Conservation (phyloP, 2,888 invertebrate genomes). For the Alcis repandata region DNA sequence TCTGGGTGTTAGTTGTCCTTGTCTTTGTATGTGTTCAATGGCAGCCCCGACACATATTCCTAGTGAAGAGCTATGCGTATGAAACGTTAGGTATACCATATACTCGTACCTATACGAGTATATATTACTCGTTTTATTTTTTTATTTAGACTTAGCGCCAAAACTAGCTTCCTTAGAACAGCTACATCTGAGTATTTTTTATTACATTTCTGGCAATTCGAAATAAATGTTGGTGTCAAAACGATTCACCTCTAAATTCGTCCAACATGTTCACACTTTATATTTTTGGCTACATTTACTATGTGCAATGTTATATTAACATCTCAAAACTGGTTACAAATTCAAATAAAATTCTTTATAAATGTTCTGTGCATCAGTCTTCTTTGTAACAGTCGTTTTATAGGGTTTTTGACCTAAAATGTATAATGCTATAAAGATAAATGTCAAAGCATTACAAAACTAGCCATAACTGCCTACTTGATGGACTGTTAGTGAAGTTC, state of each 20-base stretch:
- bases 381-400: constrained; percentile 39
- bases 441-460: constrained; percentile 34
- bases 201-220: constrained; percentile 4
- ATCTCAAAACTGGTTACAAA: constrained; percentile 28
- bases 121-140: too few relatives aligned
- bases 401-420: constrained; percentile 41
- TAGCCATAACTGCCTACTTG: constrained; percentile 4
- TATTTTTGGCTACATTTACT: constrained; percentile 20
- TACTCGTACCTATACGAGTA: too few relatives aligned
- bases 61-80: too few relatives aligned
- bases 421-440: background rate
- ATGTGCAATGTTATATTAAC: constrained; percentile 31
- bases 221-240: constrained; percentile 6
- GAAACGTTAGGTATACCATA: too few relatives aligned
- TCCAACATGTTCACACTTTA: background rate
- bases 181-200: background rate
- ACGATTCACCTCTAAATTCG: constrained; percentile 4
- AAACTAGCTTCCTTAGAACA: background rate
- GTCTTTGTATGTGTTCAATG: too few relatives aligned
- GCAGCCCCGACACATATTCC: too few relatives aligned
- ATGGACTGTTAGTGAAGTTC: background rate
- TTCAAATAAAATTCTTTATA: constrained; percentile 34
- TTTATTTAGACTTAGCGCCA: background rate
- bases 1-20: too few relatives aligned
- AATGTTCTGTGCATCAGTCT: constrained; percentile 38